Evolutionary conservation across 2,888 invertebrate genomes (phyloP), one percentile per base, ranked within the genome.

Genomic region (Ceriagrion tenellum): DNA sequence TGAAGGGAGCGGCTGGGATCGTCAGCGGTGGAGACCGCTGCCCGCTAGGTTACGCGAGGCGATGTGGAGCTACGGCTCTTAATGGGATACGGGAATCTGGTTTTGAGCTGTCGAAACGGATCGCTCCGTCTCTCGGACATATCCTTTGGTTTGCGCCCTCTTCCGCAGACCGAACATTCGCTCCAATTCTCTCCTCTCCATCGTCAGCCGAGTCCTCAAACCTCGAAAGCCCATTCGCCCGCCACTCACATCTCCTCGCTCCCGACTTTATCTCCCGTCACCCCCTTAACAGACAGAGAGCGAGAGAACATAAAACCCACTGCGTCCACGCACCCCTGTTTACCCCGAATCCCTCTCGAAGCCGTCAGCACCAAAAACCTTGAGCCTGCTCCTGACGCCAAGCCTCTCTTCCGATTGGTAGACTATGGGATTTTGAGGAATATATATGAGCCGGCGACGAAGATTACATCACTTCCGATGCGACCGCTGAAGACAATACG

Each of bases 31-130:
- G 26, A 47, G 47, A 47, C 69, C 26, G 69, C 69, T 47, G 47
- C 8, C 47, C 47, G 47, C 47, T 8, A 8, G 69, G 3, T 23
- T 8, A 8, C 26, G 10, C 23, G 69, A 69, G 26, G 1, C 69
- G 69, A 69, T 69, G 69, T 47, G 47, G 47, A 47, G 91, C 63
- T 91, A 40, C 63, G 35, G 35, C 35, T 35, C 47, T 35, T 91
- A 91, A 63, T 63, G 91, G 63, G 91, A 91, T 91, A 40, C 91
- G 91, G 91, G 63, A 91, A 91, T 91, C 91, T 91, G 91, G 91
- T 91, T 91, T 59, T 40, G 59, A 59, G 56, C 26, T 35, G 56
- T 35, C 40, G 40, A 91, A 63, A 63, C 63, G 91, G 91, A 63
- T 63, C 63, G 35, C 35, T 26, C 8, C 91, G 91, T 8, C 90